Percentiles rank a stretch among this genome's conserved stretches.
Conservation (phyloP, 2,888 invertebrate species). For the Carcina quercana region DNA sequence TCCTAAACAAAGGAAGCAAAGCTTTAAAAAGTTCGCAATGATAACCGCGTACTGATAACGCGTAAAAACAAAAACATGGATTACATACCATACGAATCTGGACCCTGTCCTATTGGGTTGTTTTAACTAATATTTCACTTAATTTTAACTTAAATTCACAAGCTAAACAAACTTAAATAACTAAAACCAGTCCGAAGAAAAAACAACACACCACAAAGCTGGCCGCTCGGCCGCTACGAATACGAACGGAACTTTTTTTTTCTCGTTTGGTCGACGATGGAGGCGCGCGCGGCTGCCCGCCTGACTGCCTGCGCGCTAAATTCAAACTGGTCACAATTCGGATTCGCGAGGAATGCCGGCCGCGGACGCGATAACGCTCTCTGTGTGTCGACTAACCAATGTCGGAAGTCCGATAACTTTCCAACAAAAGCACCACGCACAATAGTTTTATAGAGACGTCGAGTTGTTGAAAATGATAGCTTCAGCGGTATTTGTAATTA, state of each 20-base stretch:
- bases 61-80: conserved; percentile 38
- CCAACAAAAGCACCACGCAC: conserved; percentile 10
- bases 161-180: conserved; percentile 3
- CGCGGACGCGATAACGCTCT: conserved; percentile 9
- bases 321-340: conserved; percentile 42
- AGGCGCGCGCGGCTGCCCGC: conserved; percentile 40
- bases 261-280: conserved; percentile 8
- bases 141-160: conserved; percentile 2
- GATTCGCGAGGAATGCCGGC: conserved; percentile 15
- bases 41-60: conserved; percentile 34
- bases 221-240: conserved; percentile 1
- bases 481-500: too few relatives aligned
- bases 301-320: conserved; percentile 53
- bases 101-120: conserved; percentile 6
- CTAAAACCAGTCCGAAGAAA: conserved; percentile 5
- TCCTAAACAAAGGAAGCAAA: conserved; percentile 65
- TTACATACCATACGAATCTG: conserved; percentile 31
- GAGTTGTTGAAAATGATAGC: too few relatives aligned
- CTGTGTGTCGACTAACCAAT: conserved; percentile 1
- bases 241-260: not conserved
- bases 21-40: conserved; percentile 57
- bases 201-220: conserved; percentile 6
- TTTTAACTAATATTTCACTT: conserved; percentile 5
- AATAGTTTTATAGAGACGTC: conserved; percentile 19
- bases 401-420: conserved; percentile 5